These are phyloP conservation scores for Ceraclea dissimilis DNA, from an alignment of 2,888 invertebrate species.

Conservation along the genomic window DNA sequence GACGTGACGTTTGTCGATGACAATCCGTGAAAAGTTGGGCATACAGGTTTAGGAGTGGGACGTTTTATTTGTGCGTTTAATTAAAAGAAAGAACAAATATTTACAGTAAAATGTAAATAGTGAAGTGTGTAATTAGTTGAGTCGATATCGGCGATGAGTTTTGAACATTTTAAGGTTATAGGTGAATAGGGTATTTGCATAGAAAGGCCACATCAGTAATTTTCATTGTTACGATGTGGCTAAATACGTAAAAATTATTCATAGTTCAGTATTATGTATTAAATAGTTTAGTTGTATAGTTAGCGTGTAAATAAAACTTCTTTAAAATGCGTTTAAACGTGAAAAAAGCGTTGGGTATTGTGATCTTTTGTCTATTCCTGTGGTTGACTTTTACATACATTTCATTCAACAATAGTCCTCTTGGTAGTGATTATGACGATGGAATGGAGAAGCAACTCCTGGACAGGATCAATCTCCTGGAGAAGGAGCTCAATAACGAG, in stretches of 20 bases:
- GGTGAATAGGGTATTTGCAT: neutral
- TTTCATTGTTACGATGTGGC: neutral
- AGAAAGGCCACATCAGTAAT: neutral
- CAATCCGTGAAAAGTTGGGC: constrained; percentile 6
- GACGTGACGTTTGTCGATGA: constrained; percentile 22
- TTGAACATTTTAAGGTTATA: neutral
- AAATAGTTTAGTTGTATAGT: neutral
- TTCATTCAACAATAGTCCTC: constrained; percentile 19
- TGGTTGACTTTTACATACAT: constrained; percentile 30
- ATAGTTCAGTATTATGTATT: neutral
- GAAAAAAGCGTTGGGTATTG: constrained; percentile 33
- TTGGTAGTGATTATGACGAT: constrained; percentile 13
- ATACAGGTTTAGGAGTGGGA: neutral
- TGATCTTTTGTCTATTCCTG: constrained; percentile 31
- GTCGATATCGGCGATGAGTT: neutral
- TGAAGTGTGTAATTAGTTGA: neutral
- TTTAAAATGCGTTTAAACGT: constrained; percentile 40
- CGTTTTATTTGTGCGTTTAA: neutral
- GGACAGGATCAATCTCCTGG: constrained; percentile 34
- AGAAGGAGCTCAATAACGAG: constrained; percentile 40
- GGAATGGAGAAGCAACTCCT: constrained; percentile 12
- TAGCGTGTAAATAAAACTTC: too few relatives aligned
- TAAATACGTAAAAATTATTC: neutral
- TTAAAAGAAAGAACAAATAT: neutral
- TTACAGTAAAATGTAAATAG: neutral